Evolutionary conservation across 2,797 vertebrate species (phyloP).

Genomic region (Taenioides sp.): DNA sequence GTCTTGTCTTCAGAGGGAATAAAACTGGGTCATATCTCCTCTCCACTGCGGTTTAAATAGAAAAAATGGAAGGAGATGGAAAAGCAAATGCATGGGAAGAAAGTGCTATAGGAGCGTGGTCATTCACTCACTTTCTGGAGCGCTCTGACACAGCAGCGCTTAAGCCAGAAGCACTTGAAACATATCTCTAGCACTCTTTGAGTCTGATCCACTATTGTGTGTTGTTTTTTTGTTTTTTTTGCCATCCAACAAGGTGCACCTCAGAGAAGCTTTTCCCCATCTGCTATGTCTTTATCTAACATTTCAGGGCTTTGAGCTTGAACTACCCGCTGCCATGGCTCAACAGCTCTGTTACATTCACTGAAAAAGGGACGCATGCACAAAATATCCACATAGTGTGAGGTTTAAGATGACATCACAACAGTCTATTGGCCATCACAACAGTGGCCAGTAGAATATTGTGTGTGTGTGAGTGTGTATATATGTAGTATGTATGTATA

Average conservation of each 20-base stretch:
- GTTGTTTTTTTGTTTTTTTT: conserved; percentile 15
- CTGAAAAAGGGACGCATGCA: conserved; percentile 59
- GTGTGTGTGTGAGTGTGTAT: too few species aligned
- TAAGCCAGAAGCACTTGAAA: conserved; percentile 46
- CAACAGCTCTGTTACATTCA: conserved; percentile 70
- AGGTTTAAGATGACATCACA: not conserved
- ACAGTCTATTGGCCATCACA: too few species aligned
- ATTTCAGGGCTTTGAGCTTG: conserved; percentile 48
- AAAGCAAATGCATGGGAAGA: conserved; percentile 35
- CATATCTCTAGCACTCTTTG: conserved; percentile 35
- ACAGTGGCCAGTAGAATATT: too few species aligned
- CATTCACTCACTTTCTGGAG: conserved; percentile 16
- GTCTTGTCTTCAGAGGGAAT: conserved; percentile 62
- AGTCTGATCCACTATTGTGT: conserved; percentile 44
- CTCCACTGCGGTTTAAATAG: conserved; percentile 40
- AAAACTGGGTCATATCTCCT: conserved; percentile 69
- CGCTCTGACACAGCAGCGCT: conserved; percentile 14
- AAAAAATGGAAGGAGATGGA: conserved; percentile 41
- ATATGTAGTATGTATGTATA: too few species aligned
- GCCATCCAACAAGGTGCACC: conserved; percentile 30
- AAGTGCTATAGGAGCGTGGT: conserved; percentile 17
- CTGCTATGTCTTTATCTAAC: conserved; percentile 63
- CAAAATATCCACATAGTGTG: conserved; percentile 16
- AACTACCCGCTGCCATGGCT: conserved; percentile 59
- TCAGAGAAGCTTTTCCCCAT: conserved; percentile 49